Evolutionary conservation across 2,113 vertebrate species (phyloP), one percentile per base, ranked within the genome.

Genomic region (Vulpes vulpes): DNA sequence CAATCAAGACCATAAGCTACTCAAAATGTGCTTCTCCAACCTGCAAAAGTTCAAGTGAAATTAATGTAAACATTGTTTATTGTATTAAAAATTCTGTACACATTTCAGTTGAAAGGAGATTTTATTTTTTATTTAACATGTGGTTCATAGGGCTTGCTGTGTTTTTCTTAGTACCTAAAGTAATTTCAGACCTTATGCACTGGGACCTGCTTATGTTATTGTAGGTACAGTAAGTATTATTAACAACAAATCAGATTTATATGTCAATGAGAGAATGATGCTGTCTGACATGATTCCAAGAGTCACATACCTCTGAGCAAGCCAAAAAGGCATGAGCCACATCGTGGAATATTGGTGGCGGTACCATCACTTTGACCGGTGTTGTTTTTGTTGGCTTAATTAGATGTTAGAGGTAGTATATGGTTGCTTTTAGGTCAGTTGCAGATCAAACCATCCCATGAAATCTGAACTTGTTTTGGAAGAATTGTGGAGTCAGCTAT

Each of bases 111-210:
- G n/a, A 57, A 85, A 92, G 62, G 38, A 49, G 17, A 71, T 95
- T 96, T 88, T 5, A 79, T 95, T 97, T 97, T 98, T 95, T 92
- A 71, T 97, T 97, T 97, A 97, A 84, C n/a, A 89, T 76, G 32
- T 82, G 71, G 51, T 78, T 92, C n/a, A 73, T 74, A 87, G 35
- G 51, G 23, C 32, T 91, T 67, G 20, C 43, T 89, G 8, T 6
- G 53, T 87, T 74, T 94, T 88, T 53, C 6, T 57, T 90, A 55
- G 15, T 60, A 64, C n/a, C 84, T 80, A 43, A 92, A 94, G 59
- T 94, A 86, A 94, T 96, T 89, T 96, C 65, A 97, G 87, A 89
- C 7, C 20, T 86, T 35, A 0, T 23, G 14, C 32, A 76, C 20
- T 59, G 8, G 87, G 82, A 57, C 83, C 65, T 85, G 14, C 49